phyloP scores from a whole-genome alignment of 2,113 vertebrate genomes.

The Lepus americanus region DNA sequence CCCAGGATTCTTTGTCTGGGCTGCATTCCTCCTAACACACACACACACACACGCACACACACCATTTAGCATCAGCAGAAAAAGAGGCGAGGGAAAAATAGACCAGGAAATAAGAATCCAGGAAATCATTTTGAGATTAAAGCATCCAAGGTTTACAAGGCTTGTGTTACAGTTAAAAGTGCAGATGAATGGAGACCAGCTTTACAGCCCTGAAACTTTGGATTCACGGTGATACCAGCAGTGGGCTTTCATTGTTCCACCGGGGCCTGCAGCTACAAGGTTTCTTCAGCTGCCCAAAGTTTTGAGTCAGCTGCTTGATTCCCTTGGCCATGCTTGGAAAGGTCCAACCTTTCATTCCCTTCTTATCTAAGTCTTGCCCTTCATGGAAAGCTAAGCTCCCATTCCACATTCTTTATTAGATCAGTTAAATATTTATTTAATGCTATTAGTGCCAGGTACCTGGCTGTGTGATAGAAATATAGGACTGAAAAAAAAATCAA shows the following conservation, averaged over 20 bases:
- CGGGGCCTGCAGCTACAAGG: neutral
- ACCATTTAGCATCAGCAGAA: neutral
- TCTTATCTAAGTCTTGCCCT: slow-evolving; percentile 68
- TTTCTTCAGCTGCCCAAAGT: neutral
- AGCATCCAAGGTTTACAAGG: neutral
- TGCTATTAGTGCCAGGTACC: slow-evolving; percentile 44
- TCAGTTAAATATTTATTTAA: slow-evolving; percentile 73
- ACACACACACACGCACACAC: no score
- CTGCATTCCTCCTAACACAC: neutral
- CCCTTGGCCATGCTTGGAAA: slow-evolving; percentile 31
- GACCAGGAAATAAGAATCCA: neutral
- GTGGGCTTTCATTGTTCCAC: neutral
- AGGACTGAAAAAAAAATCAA: neutral
- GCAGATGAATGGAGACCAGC: neutral
- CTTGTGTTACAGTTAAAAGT: neutral
- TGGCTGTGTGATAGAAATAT: neutral
- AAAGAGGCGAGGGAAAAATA: neutral
- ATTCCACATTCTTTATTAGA: slow-evolving; percentile 66
- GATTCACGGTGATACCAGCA: neutral
- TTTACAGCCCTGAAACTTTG: neutral
- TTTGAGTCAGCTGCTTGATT: neutral
- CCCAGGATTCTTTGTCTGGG: neutral
- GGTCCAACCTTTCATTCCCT: neutral
- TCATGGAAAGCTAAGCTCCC: slow-evolving; percentile 57
- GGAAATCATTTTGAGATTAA: slow-evolving; percentile 47